phyloP scores from a whole-genome alignment of 2,113 vertebrate genomes.

The Megaceryle maxima region DNA sequence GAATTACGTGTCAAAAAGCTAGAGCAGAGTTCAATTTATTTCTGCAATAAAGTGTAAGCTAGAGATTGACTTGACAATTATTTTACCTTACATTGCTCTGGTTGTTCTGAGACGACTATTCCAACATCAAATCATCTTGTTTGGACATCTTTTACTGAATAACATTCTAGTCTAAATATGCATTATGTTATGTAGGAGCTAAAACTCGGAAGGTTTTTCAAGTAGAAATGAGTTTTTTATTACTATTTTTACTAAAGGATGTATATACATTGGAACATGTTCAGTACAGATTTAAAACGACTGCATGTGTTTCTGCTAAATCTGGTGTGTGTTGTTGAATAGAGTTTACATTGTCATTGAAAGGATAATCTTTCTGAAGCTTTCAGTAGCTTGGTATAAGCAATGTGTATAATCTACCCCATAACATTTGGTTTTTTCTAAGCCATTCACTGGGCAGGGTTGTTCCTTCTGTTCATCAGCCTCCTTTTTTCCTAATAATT shows the following conservation, averaged over 20 bases:
- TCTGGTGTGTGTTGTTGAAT: background rate
- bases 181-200: slow-evolving; percentile 47
- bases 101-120: slow-evolving; percentile 63
- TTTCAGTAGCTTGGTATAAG: slow-evolving; percentile 9
- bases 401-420: slow-evolving; percentile 19
- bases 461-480: background rate
- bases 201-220: slow-evolving; percentile 47
- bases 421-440: background rate
- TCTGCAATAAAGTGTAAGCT: slow-evolving; percentile 69
- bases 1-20: slow-evolving; percentile 77
- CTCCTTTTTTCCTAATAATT: background rate
- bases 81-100: slow-evolving; percentile 61
- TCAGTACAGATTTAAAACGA: slow-evolving; percentile 40
- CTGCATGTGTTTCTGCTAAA: slow-evolving; percentile 32
- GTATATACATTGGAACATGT: background rate
- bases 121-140: slow-evolving; percentile 68
- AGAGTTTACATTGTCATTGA: slow-evolving; percentile 24
- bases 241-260: slow-evolving; percentile 48
- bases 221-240: slow-evolving; percentile 64
- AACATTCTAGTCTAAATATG: slow-evolving; percentile 59
- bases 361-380: slow-evolving; percentile 50
- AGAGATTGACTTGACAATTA: slow-evolving; percentile 75
- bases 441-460: background rate
- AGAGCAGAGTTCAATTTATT: slow-evolving; percentile 78
- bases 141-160: slow-evolving; percentile 68